Evolutionary conservation across 2,797 vertebrate species (phyloP).

Genomic region (Monodelphis domestica): DNA sequence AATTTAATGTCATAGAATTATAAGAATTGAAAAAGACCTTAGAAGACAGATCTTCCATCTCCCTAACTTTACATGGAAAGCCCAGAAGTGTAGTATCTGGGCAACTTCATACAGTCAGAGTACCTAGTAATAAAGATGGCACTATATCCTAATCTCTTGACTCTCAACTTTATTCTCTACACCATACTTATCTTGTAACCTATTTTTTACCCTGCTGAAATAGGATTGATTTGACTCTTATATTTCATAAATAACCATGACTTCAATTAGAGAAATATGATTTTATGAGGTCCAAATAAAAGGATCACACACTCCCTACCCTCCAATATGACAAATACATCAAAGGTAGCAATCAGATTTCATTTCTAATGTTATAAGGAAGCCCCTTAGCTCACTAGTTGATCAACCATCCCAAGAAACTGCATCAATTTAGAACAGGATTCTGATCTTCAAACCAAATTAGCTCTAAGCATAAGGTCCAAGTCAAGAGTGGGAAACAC

Average conservation of each 20-base stretch:
- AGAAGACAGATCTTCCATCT: not conserved
- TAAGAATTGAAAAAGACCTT: constrained; percentile 29
- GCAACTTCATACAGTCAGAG: not conserved
- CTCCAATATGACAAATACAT: constrained; percentile 34
- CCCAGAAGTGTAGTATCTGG: not conserved
- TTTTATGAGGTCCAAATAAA: constrained; percentile 2
- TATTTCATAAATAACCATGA: not conserved
- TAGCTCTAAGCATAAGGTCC: constrained; percentile 66
- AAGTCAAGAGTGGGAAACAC: constrained; percentile 65
- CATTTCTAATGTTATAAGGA: constrained; percentile 16
- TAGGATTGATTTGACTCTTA: not conserved
- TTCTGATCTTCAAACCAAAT: constrained; percentile 76
- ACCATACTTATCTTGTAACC: not conserved
- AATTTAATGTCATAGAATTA: constrained; percentile 1
- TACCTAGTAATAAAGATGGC: constrained; percentile 1
- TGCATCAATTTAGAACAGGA: constrained; percentile 69
- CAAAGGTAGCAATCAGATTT: not conserved
- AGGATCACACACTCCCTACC: not conserved
- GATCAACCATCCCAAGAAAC: constrained; percentile 60
- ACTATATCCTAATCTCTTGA: not conserved
- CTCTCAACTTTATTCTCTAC: not conserved
- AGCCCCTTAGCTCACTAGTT: not conserved
- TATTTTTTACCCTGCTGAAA: not conserved
- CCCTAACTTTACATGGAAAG: not conserved
- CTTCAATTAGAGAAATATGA: not conserved